These are phyloP conservation scores for Corythucha ciliata DNA, from an alignment of 2,888 invertebrate genomes.

Conservation along the genomic window DNA sequence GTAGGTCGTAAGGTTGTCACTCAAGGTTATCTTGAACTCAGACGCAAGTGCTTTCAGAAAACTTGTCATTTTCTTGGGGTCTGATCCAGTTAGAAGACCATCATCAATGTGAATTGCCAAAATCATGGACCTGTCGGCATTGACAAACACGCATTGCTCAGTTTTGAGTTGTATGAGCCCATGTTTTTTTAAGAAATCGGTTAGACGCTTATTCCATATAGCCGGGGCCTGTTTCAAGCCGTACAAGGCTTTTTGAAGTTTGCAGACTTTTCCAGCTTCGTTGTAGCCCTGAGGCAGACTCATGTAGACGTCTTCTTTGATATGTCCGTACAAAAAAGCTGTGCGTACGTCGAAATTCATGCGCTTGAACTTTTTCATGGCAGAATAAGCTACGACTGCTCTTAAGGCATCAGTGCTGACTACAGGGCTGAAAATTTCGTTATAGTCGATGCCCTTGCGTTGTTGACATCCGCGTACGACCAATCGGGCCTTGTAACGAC, in stretches of 20 bases:
- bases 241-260: constrained; percentile 10
- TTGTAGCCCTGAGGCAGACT: constrained; percentile 9
- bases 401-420: constrained; percentile 7
- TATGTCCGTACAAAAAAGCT: constrained; percentile 7
- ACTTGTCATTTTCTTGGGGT: not conserved
- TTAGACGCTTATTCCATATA: constrained; percentile 13
- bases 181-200: constrained; percentile 7
- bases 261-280: constrained; percentile 10
- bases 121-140: constrained; percentile 10
- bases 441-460: constrained; percentile 5
- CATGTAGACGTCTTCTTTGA: constrained; percentile 17
- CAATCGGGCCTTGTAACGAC: constrained; percentile 11
- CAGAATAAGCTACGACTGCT: constrained; percentile 6
- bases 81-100: constrained; percentile 6
- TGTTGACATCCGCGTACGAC: constrained; percentile 16
- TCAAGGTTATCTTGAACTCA: constrained; percentile 11
- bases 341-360: constrained; percentile 11
- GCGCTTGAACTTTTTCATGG: constrained; percentile 1
- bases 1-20: constrained; percentile 2
- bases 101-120: constrained; percentile 15
- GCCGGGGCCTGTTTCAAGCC: constrained; percentile 15
- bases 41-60: constrained; percentile 3
- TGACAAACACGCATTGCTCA: constrained; percentile 14
- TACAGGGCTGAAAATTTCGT: constrained; percentile 16
- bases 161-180: constrained; percentile 13